phyloP scores from a whole-genome alignment of 1,140 invertebrate species.

The Drosophila dunni region DNA sequence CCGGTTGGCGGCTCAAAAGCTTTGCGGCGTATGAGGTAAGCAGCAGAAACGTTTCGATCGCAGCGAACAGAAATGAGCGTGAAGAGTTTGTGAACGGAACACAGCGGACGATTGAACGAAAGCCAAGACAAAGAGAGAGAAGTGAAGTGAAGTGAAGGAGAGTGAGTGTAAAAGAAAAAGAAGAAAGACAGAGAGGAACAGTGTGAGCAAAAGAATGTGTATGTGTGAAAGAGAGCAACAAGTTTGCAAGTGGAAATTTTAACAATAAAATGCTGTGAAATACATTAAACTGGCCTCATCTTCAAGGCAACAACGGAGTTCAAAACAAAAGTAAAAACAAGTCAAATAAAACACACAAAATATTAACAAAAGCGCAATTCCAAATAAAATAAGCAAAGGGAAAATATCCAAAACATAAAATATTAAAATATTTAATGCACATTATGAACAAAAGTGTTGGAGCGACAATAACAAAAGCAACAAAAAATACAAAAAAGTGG shows the following conservation, averaged over 20 bases:
- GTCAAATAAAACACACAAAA: constrained; percentile 19
- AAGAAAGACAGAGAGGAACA: constrained; percentile 34
- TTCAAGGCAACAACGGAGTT: constrained; percentile 41
- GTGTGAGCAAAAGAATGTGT: constrained; percentile 49
- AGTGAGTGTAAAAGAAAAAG: constrained; percentile 15
- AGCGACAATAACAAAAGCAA: constrained; percentile 28
- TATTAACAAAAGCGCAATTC: constrained; percentile 14
- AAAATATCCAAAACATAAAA: constrained; percentile 27
- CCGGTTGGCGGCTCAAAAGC: constrained; percentile 77
- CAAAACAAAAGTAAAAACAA: constrained; percentile 22
- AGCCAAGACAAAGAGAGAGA: constrained; percentile 31
- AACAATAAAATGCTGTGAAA: constrained; percentile 78
- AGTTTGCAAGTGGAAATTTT: constrained; percentile 82
- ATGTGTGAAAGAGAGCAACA: constrained; percentile 63
- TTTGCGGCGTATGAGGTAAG: constrained; percentile 73
- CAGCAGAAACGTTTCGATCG: constrained; percentile 53
- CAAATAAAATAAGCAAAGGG: constrained; percentile 17
- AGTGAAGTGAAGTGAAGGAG: constrained; percentile 17
- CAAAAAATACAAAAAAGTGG: constrained; percentile 50
- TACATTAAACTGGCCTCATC: constrained; percentile 52
- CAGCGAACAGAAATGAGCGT: constrained; percentile 79
- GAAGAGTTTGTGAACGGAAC: constrained; percentile 81
- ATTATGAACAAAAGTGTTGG: constrained; percentile 61
- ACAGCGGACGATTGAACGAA: constrained; percentile 58
- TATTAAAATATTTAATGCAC: constrained; percentile 41